Conservation (phyloP, 2,113 vertebrate species). For the Sphyrna mokarran region DNA sequence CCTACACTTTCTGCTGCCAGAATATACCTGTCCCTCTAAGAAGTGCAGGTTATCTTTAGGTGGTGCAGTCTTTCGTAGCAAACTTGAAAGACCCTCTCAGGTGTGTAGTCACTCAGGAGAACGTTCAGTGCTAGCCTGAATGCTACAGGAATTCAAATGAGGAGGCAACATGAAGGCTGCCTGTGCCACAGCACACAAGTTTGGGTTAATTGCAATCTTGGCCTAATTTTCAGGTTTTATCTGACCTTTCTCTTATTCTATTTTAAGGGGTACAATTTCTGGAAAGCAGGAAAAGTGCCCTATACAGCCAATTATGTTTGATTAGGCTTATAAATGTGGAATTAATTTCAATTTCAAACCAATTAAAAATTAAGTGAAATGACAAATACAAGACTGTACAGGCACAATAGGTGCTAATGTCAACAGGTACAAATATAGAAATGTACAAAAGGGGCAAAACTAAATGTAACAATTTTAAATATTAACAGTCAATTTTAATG, state of each 20-base stretch:
- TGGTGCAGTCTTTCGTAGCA: too few species aligned
- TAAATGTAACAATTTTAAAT: not conserved
- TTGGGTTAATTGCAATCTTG: not conserved
- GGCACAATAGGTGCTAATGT: not conserved
- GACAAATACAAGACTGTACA: not conserved
- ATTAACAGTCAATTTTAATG: not conserved
- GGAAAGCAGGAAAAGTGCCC: too few species aligned
- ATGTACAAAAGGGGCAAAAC: not conserved
- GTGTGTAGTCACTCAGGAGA: too few species aligned
- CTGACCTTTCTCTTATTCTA: not conserved
- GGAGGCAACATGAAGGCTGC: too few species aligned
- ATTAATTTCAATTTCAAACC: not conserved
- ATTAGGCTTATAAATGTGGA: not conserved
- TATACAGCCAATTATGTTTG: not conserved
- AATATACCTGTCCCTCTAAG: too few species aligned
- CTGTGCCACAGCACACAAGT: too few species aligned
- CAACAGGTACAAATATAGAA: not conserved
- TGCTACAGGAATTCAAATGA: too few species aligned
- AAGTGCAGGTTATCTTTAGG: too few species aligned
- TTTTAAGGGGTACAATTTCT: not conserved
- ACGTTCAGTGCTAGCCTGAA: too few species aligned
- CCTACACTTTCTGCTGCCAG: too few species aligned
- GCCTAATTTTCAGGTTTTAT: not conserved
- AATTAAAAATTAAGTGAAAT: not conserved
- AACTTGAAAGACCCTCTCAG: too few species aligned